phyloP scores from a whole-genome alignment of 1,140 invertebrate genomes.

The Rhizoglyphus robini region DNA sequence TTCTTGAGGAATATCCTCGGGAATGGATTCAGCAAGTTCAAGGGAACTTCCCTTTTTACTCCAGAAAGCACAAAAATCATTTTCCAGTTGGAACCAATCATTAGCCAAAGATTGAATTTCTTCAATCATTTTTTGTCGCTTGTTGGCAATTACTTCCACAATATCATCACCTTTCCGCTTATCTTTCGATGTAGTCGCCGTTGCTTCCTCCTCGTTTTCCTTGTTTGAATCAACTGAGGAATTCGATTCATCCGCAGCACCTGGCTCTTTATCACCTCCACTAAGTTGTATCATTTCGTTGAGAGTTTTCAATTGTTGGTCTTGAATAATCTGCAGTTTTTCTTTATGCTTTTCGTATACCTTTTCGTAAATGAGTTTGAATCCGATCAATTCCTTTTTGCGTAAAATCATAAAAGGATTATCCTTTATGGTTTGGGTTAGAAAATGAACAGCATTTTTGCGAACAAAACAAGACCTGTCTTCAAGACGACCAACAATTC shows the following conservation, averaged over 20 bases:
- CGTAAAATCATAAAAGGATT: slow-evolving; percentile 53
- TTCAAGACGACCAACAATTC: slow-evolving; percentile 49
- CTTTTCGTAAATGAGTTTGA: background rate
- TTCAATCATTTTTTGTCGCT: slow-evolving; percentile 26
- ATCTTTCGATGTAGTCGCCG: slow-evolving; percentile 12
- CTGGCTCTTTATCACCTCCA: no score
- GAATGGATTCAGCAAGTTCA: background rate
- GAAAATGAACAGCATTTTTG: slow-evolving; percentile 58
- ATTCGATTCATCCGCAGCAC: slow-evolving; percentile 6
- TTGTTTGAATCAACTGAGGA: slow-evolving; percentile 30
- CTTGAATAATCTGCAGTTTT: background rate
- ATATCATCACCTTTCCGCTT: slow-evolving; percentile 32
- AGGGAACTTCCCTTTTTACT: background rate
- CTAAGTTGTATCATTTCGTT: background rate
- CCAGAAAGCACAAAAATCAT: background rate
- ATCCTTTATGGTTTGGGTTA: slow-evolving; percentile 54
- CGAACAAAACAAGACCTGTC: slow-evolving; percentile 62
- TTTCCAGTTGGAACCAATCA: background rate
- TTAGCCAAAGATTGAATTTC: slow-evolving; percentile 34
- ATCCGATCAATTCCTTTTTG: slow-evolving; percentile 16
- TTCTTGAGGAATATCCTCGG: background rate
- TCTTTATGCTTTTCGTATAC: background rate
- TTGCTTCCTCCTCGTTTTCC: slow-evolving; percentile 29
- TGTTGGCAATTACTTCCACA: slow-evolving; percentile 27
- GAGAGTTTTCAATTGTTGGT: background rate